phyloP scores from a whole-genome alignment of 1,140 invertebrate genomes.

The Bombus pascuorum region DNA sequence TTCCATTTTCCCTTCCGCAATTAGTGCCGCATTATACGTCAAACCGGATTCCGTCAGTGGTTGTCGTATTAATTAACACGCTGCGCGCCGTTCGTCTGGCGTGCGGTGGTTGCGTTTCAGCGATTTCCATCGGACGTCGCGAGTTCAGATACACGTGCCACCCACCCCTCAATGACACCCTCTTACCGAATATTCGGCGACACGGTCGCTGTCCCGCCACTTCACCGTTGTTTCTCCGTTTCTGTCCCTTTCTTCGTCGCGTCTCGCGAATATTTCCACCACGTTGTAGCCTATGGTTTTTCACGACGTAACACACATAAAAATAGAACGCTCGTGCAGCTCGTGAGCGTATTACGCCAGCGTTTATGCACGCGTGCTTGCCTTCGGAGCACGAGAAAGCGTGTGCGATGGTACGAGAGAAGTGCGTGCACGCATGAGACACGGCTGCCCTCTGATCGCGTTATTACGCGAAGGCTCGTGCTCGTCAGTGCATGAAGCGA shows the following conservation, averaged over 20 bases:
- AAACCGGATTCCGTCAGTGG: slow-evolving; percentile 33
- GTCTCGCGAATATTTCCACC: too few species aligned
- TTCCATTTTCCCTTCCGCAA: slow-evolving; percentile 36
- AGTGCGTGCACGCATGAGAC: slow-evolving; percentile 66
- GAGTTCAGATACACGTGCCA: background rate
- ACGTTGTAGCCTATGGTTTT: background rate
- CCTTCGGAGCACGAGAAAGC: background rate
- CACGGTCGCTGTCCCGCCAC: background rate
- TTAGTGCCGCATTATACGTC: slow-evolving; percentile 47
- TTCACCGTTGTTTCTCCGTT: background rate
- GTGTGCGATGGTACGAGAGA: slow-evolving; percentile 45
- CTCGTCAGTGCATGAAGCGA: slow-evolving; percentile 75
- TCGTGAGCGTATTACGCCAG: slow-evolving; percentile 36
- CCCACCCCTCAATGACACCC: background rate
- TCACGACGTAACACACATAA: slow-evolving; percentile 40
- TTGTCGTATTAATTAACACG: slow-evolving; percentile 50
- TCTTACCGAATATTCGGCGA: background rate
- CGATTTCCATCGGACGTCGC: slow-evolving; percentile 35
- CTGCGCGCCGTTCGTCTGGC: background rate
- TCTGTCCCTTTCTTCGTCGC: background rate
- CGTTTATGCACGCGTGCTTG: slow-evolving; percentile 46
- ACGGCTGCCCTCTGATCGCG: slow-evolving; percentile 66
- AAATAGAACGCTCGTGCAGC: slow-evolving; percentile 57
- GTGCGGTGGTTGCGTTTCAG: background rate
- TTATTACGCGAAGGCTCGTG: slow-evolving; percentile 75